Base-by-base conservation (phyloP, 2,888 invertebrate species). In the Agrochola litura region DNA sequence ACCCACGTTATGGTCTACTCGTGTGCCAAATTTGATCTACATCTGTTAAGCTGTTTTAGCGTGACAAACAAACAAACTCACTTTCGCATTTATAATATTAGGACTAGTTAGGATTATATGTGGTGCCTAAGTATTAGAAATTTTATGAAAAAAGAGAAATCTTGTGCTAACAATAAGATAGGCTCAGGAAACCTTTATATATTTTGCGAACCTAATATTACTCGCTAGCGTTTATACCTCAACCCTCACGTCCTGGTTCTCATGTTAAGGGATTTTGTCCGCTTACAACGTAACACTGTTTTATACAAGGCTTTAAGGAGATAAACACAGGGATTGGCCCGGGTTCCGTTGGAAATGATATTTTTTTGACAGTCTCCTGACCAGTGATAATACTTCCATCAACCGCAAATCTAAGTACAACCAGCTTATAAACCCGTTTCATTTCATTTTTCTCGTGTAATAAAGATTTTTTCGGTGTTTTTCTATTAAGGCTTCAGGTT, bases 301-400 rank as follows among this genome's bases (percentile, higher is more conserved):
- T 89, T 90, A 89, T 89, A 88, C 83, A 88, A 89, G 87, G 90
- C 86, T 91, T 90, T 89, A 88, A 86, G 82, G 85, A 90, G 92
- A 92, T 93, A 91, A 93, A 91, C 92, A 89, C 89, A 83, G 83
- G 89, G 90, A 89, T 92, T 83, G 79, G 81, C 81, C 75, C 75
- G 81, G 76, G 76, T 77, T 79, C 73, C 77, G 83, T 81, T 79
- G 81, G 79, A 88, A 89, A 90, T 88, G 78, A 88, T 90, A 92
- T 84, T 89, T 87, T 89, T 87, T 86, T 60, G 60, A 82, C 22
- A 67, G 61, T 25, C n/a, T 19, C 41, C 69, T 70, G 71, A 79
- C 81, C 74, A 81, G 70, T 66, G 72, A 61, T 80, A 78, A 76
- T 80, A 77, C 68, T 85, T 49, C n/a, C 66, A 79, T 80, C 65